Evolutionary conservation across 2,113 vertebrate genomes (phyloP).

Genomic region (Calyptommatus sinebrachiatus): DNA sequence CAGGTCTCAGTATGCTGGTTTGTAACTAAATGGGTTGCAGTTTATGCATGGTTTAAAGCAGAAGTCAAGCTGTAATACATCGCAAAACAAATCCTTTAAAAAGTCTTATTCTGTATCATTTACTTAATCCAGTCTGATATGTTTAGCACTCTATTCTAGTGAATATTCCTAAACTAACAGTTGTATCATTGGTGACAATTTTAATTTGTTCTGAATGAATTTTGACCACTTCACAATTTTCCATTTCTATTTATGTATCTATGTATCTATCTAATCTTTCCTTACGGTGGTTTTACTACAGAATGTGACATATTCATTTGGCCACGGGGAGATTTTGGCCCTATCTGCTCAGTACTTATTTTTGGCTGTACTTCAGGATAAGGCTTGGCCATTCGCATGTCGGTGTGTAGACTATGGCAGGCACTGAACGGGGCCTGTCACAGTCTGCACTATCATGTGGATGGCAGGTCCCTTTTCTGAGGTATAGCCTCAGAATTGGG

Average conservation of each 20-base stretch:
- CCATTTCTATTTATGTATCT: neutral
- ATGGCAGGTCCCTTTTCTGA: no score
- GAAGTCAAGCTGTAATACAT: neutral
- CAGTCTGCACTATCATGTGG: no score
- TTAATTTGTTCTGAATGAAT: neutral
- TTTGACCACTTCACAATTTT: neutral
- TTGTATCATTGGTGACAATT: neutral
- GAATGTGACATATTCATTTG: neutral
- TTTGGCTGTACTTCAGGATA: no score
- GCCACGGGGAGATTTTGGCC: neutral
- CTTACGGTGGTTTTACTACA: neutral
- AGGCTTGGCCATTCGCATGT: no score
- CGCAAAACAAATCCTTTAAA: no score
- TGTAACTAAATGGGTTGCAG: neutral
- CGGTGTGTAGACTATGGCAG: no score
- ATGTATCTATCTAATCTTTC: neutral
- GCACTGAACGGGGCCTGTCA: no score
- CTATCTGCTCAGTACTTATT: neutral
- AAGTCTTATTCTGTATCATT: no score
- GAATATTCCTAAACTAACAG: neutral
- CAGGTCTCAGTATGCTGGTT: neutral
- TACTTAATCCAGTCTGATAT: neutral
- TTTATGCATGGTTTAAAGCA: neutral
- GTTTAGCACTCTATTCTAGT: neutral
- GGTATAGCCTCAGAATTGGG: no score